phyloP scores from a whole-genome alignment of 2,797 vertebrate species.

The Etheostoma perlongum region DNA sequence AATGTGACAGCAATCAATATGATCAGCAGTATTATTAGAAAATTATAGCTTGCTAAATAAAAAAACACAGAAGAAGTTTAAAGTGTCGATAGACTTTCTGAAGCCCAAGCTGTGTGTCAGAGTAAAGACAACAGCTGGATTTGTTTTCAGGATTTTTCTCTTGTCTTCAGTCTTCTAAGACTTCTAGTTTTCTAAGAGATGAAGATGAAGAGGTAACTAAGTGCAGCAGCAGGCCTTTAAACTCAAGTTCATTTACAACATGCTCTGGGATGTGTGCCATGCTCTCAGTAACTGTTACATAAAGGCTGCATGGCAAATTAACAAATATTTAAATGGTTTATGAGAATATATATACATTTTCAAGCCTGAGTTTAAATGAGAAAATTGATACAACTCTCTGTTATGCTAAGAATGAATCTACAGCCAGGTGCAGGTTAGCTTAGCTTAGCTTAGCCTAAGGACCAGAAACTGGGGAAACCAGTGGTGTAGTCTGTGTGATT shows the following conservation, averaged over 20 bases:
- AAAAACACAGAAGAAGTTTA: not conserved
- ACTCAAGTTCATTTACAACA: slow-evolving; percentile 53
- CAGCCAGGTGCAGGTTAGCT: too few species aligned
- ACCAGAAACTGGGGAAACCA: too few species aligned
- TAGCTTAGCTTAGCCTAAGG: too few species aligned
- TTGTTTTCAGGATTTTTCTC: not conserved
- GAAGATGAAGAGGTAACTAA: slow-evolving; percentile 40
- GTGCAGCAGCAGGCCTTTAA: slow-evolving; percentile 48
- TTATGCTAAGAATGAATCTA: too few species aligned
- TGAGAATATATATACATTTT: not conserved
- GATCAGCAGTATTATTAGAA: not conserved
- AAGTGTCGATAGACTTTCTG: slow-evolving; percentile 16
- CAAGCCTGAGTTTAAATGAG: not conserved
- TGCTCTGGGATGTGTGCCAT: slow-evolving; percentile 44
- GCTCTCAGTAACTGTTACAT: slow-evolving; percentile 15
- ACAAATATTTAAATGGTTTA: slow-evolving; percentile 19
- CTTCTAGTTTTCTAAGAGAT: slow-evolving; percentile 28
- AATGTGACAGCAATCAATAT: not conserved
- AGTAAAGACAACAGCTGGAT: slow-evolving; percentile 6
- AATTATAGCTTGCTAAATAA: not conserved
- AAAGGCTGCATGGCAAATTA: slow-evolving; percentile 29
- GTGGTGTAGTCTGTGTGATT: too few species aligned
- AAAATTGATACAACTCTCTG: not conserved
- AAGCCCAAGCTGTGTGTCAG: slow-evolving; percentile 8
- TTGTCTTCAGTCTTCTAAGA: slow-evolving; percentile 5